Evolutionary conservation across 2,797 vertebrate species (phyloP), one percentile per base, ranked within the genome.

Genomic region (Xenops minutus): DNA sequence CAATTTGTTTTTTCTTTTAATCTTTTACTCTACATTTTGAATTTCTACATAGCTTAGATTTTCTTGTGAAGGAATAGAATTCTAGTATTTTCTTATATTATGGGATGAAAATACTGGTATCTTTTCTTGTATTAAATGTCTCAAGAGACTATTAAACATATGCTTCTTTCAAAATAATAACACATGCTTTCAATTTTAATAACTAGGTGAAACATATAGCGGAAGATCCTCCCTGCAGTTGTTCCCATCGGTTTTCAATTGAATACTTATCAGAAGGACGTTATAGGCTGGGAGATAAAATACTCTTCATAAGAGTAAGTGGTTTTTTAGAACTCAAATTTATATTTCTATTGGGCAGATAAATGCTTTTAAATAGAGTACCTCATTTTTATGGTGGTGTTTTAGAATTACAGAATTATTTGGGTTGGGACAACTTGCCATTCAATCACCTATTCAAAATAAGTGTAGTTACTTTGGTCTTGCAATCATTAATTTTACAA

Each of bases 251-350:
- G 67, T 99, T 99, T 92, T 99, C 99, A 71, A 99, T 99, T 32
- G 99, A 99, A 96, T 99, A 99, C 74, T 98, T 99, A 96, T 99
- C 99, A 5, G 99, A 99, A 96, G 99, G 99, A 34, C 98, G 99
- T 74, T 99, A 99, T 81, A 98, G 99, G 43, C 98, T 99, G 22
- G 99, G 99, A 87, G 99, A 99, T 96, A 99, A 99, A 98, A 99
- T 99, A 95, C 99, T 99, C 72, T 99, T 99, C 88, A 99, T 99
- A 86, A 97, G 99, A 95, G 99, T 99, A 97, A 99, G 99, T 98
- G 24, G 18, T 69, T 64, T 84, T 51, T 80, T 63, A 79, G 43
- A 69, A 22, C 21, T 73, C 44, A 4, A 69, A 18, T 44, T 63
- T 39, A 15, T 32, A 21, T 72, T 79, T 52, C 9, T 49, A 51